A percentile compares a stretch with the other conserved stretches of the same genome.
Conservation (phyloP, 2,797 vertebrate genomes). For the Buceros bicornis region DNA sequence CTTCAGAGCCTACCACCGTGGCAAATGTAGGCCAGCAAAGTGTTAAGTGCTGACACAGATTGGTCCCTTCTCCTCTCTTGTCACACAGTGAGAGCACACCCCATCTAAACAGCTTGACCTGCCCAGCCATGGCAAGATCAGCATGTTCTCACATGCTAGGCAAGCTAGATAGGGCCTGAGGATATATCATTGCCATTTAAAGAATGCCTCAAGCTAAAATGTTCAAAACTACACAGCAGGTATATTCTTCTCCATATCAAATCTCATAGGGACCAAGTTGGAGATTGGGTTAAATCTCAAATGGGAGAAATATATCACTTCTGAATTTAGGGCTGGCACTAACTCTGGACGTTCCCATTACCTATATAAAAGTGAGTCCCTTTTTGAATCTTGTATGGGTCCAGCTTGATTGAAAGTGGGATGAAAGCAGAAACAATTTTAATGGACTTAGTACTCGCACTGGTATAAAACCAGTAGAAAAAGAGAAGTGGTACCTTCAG, state of each 20-base stretch:
- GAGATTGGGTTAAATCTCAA: neutral
- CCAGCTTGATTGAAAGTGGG: neutral
- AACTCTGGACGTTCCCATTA: neutral
- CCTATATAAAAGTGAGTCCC: neutral
- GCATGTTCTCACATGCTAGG: neutral
- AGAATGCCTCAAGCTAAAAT: neutral
- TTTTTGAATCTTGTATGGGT: slow-evolving; percentile 1
- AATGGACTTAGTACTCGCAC: neutral
- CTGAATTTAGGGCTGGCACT: neutral
- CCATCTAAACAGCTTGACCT: neutral
- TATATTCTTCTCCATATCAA: neutral
- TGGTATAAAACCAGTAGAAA: neutral
- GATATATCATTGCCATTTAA: neutral
- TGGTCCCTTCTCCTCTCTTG: neutral
- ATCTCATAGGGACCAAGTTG: neutral
- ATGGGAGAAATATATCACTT: neutral
- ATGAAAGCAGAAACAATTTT: slow-evolving; percentile 29
- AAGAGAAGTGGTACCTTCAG: neutral
- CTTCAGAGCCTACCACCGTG: neutral
- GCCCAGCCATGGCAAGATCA: neutral
- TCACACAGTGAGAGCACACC: neutral
- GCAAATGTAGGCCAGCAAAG: neutral
- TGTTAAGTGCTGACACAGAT: neutral
- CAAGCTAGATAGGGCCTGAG: accelerated
- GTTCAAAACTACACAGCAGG: accelerated